A percentile compares a stretch with the other conserved stretches of the same genome.
Evolutionary conservation across 2,797 vertebrate genomes (phyloP).

Genomic region (Channallabes apus): DNA sequence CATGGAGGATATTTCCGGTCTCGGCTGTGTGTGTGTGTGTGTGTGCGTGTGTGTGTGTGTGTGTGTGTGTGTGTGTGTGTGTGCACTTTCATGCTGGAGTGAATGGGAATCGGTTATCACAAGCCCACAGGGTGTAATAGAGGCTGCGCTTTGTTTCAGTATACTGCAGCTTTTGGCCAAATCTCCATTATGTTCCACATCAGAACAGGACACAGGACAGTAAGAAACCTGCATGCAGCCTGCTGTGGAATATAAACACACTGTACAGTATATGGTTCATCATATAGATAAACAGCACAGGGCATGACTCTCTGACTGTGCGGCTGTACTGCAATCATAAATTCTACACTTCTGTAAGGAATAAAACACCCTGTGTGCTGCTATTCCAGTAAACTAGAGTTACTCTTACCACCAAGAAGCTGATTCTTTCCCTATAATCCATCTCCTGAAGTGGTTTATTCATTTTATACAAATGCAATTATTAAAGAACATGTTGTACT

Average conservation of each 20-base stretch:
- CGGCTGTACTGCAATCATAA: not conserved
- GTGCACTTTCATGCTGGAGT: constrained; percentile 48
- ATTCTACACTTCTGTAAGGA: not conserved
- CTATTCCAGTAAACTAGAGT: not conserved
- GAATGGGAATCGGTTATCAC: constrained; percentile 69
- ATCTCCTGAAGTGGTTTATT: not conserved
- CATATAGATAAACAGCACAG: not conserved
- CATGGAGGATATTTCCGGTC: no score
- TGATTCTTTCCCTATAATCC: not conserved
- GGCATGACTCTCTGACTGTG: not conserved
- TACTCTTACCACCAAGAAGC: no score
- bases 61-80: no score
- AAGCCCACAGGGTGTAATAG: constrained; percentile 70
- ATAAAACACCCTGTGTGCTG: not conserved
- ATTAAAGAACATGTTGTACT: not conserved
- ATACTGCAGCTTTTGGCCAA: constrained; percentile 60
- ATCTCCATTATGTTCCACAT: constrained; percentile 68
- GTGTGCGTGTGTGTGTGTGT: no score
- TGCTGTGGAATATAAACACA: not conserved
- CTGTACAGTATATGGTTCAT: not conserved
- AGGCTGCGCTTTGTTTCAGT: constrained; percentile 66
- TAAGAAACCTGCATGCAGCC: constrained; percentile 27
- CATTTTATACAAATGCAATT: not conserved
- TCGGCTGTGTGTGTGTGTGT: constrained; percentile 3
- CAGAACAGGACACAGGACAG: constrained; percentile 53